Conservation (phyloP, 2,888 invertebrate species). For the Athalia circularis region DNA sequence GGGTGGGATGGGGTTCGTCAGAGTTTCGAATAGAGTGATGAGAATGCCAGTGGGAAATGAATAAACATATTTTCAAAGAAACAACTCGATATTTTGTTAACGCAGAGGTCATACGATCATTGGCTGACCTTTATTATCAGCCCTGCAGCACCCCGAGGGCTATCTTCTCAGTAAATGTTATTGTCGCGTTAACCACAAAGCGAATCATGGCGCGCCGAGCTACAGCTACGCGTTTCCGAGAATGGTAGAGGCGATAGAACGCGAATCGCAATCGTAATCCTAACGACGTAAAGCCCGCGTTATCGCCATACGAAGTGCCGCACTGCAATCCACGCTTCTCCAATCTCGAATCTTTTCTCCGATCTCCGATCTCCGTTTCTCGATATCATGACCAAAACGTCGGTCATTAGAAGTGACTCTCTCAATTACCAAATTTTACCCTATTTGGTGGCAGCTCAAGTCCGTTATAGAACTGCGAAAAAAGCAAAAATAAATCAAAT, state of each 20-base stretch:
- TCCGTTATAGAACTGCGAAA: neutral
- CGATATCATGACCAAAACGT: neutral
- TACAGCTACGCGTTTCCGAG: constrained; percentile 2
- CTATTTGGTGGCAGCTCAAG: no score
- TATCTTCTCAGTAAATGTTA: constrained; percentile 35
- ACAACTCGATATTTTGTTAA: neutral
- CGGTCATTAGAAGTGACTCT: no score
- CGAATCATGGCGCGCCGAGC: constrained; percentile 12
- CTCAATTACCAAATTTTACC: no score
- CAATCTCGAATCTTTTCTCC: constrained; percentile 42
- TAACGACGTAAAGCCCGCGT: constrained; percentile 23
- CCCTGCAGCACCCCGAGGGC: neutral
- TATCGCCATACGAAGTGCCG: constrained; percentile 38
- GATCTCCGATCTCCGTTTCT: constrained; percentile 34
- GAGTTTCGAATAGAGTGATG: neutral
- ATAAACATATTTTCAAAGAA: neutral
- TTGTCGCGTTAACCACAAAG: constrained; percentile 17
- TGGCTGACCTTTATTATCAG: neutral
- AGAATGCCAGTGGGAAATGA: no score
- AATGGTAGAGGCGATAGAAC: neutral
- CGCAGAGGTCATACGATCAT: neutral
- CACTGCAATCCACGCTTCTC: constrained; percentile 41
- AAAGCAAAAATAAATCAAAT: neutral
- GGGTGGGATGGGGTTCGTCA: neutral
- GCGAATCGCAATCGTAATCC: constrained; percentile 30